Evolutionary conservation across 2,797 vertebrate species (phyloP).

Genomic region (Dermochelys coriacea): DNA sequence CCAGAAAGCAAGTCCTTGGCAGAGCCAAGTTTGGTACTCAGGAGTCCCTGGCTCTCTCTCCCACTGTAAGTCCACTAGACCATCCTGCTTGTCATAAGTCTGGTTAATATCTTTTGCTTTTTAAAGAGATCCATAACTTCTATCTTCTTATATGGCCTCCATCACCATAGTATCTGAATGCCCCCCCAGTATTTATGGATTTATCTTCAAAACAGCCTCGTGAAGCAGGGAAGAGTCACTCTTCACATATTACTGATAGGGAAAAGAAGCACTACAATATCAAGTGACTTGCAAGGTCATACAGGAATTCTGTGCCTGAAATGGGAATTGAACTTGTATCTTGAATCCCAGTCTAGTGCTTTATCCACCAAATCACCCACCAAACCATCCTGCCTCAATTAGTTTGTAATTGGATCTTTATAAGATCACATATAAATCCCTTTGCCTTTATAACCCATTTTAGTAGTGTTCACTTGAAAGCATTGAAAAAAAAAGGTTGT

Average conservation of each 20-base stretch:
- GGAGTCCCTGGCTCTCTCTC: not conserved
- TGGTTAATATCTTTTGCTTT: not conserved
- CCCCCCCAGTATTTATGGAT: not conserved
- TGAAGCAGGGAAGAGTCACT: not conserved
- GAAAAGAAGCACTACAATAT: not conserved
- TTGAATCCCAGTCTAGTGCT: not conserved
- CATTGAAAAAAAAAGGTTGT: not conserved
- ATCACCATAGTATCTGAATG: not conserved
- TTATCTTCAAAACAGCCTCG: not conserved
- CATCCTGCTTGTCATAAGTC: not conserved
- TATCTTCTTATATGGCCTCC: not conserved
- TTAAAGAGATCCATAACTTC: not conserved
- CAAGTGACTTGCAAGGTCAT: not conserved
- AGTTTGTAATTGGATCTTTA: slow-evolving; percentile 16
- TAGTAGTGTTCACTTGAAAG: slow-evolving; percentile 28
- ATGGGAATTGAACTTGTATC: slow-evolving; percentile 3
- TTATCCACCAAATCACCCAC: slow-evolving; percentile 26
- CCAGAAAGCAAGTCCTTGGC: not conserved
- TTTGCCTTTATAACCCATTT: slow-evolving; percentile 42
- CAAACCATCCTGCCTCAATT: slow-evolving; percentile 2
- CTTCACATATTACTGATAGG: not conserved
- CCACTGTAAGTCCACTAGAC: slow-evolving; percentile 7
- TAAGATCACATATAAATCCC: slow-evolving; percentile 20
- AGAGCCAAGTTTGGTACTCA: not conserved
- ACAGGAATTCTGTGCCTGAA: not conserved